These are phyloP conservation scores for Archivesica marissinica DNA, from an alignment of 1,140 invertebrate genomes.

Conservation along the genomic window DNA sequence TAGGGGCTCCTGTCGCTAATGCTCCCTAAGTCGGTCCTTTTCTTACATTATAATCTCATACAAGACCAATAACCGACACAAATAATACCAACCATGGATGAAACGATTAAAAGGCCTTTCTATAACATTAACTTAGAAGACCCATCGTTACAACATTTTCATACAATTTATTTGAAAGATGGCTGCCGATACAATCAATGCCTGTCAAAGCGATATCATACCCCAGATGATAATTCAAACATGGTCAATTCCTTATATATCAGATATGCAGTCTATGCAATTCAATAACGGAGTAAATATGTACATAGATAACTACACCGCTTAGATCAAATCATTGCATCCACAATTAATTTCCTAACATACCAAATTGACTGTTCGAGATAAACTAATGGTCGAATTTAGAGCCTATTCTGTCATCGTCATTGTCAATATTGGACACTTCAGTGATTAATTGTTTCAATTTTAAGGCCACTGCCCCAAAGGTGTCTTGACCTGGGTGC, in stretches of 20 bases:
- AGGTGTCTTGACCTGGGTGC: no score
- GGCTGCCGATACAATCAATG: slow-evolving; percentile 7
- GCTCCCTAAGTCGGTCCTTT: no score
- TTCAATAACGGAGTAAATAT: slow-evolving; percentile 21
- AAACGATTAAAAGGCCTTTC: no score
- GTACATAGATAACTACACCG: background rate
- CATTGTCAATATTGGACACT: no score
- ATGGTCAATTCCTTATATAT: background rate
- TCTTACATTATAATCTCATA: no score
- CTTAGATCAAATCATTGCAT: slow-evolving; percentile 2
- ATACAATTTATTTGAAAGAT: slow-evolving; percentile 7
- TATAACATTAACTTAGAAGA: no score
- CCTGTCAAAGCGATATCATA: slow-evolving; percentile 4
- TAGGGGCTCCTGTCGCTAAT: no score
- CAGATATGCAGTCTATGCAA: slow-evolving; percentile 12
- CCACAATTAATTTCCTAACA: slow-evolving; percentile 10
- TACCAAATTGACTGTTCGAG: background rate
- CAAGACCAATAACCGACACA: no score
- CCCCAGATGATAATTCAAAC: slow-evolving; percentile 23
- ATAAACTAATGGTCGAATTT: background rate
- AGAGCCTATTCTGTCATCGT: background rate
- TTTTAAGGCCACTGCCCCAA: no score
- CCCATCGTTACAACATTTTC: background rate
- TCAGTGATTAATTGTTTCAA: no score
- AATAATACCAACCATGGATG: no score